Base-by-base conservation (phyloP, 1,140 invertebrate species). In the Diorhabda elongata region DNA sequence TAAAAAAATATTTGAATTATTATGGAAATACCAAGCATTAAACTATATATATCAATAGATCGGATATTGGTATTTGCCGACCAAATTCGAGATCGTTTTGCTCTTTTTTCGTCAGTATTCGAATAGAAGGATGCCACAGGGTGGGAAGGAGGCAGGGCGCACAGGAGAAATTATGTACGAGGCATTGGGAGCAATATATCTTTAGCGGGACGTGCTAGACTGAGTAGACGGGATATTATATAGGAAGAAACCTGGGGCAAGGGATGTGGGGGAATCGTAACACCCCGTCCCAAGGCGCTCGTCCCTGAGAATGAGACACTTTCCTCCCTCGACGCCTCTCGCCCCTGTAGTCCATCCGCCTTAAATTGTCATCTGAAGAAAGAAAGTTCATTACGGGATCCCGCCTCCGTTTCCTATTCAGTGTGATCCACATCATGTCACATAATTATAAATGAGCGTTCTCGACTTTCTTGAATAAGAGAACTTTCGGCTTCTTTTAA, bases 141-240 rank as follows among this genome's bases (percentile, higher is more conserved):
- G 64, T 43, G 73, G 63, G 65, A 57, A 52, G 42, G 69, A 65
- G 72, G 68, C 71, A 61, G 70, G 71, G 69, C 78, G 77, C 75
- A 77, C 74, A 60, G 66, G 73, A 78, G 79, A 79, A 81, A 81
- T 81, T 80, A 81, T 81, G 78, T 79, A 81, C 78, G 76, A 80
- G 76, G 78, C 79, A 78, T 76, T 77, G 79, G 79, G 79, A 81
- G 79, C 78, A 75, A 80, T 81, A 81, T 76, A 79, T 81, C 78
- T 75, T 70, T 63, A 59, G 72, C 75, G 77, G 78, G 78, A 80
- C 79, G 79, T 80, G 79, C 79, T 73, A 79, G 79, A 79, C 78
- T 73, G 77, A 75, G 76, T 75, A 78, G 76, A 76, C 77, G 72
- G 76, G 74, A 76, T 77, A 80, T 79, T 79, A 80, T 79, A 80